Conservation (phyloP, 2,797 vertebrate species). For the Schizothorax lantsangensis region DNA sequence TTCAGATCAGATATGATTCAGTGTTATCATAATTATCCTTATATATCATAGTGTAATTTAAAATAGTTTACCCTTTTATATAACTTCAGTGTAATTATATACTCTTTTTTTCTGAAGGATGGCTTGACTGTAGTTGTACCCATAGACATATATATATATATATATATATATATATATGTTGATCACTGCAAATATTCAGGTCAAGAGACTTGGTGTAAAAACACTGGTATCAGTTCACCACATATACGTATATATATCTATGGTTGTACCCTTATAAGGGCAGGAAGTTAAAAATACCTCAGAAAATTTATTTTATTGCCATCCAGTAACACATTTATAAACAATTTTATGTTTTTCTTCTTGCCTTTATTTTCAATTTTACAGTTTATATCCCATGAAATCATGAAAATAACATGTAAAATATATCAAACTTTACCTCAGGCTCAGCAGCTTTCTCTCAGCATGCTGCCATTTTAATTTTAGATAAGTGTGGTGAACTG, state of each 20-base stretch:
- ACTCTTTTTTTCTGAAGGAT: background rate
- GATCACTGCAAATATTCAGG: too few relatives aligned
- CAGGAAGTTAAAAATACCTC: background rate
- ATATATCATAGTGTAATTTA: background rate
- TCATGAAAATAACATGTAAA: background rate
- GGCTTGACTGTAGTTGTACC: background rate
- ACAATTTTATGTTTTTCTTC: background rate
- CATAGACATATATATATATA: too few relatives aligned
- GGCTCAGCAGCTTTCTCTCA: background rate
- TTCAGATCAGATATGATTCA: background rate
- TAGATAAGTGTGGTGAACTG: background rate
- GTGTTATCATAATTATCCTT: background rate
- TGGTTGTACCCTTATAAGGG: background rate
- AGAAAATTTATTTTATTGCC: background rate
- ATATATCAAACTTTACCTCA: background rate
- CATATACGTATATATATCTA: too few relatives aligned
- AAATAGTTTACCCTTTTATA: background rate
- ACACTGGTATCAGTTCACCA: too few relatives aligned
- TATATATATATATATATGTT: too few relatives aligned
- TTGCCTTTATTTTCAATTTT: background rate
- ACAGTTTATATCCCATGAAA: background rate
- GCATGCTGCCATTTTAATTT: constrained; percentile 1
- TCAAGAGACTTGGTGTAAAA: too few relatives aligned
- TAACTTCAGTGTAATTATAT: too few relatives aligned
- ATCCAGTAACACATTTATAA: background rate